Evolutionary conservation across 2,797 vertebrate genomes (phyloP), one percentile per base, ranked within the genome.

Genomic region (Nyctalus aviator): DNA sequence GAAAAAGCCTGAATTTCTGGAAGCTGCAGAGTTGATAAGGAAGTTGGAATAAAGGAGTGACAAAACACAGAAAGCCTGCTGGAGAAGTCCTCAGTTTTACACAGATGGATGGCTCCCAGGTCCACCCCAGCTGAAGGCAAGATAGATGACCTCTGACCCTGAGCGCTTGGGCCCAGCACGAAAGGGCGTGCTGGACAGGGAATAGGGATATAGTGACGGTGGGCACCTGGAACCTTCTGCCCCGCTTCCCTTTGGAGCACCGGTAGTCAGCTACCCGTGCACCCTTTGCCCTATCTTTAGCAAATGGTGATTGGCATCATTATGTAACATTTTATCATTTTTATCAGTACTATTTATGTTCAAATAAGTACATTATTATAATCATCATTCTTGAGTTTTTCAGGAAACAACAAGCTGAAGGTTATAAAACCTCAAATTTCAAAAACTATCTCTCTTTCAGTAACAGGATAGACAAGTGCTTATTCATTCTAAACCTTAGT

Each of bases 241-340:
- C 41, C n/a, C 3, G 23, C 5, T 81, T 27, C 32, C 59, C 59
- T 75, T 35, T 53, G 41, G 32, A 20, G 32, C 17, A 1, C 37
- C 11, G 10, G 55, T 21, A 66, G 18, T 57, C 41, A 13, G 72
- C 23, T 17, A 1, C 20, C 4, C 14, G 9, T n/a, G 17, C 57
- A n/a, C 18, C 20, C 7, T 85, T 37, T 5, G 7, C 17, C 21
- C 20, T 71, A 8, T n/a, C 75, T 55, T 57, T 78, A 44, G 92
- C 15, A 41, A 64, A 59, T 68, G 48, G 46, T 48, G 30, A 32
- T 41, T 62, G 68, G 23, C 55, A 18, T 53, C 5, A 15, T 76
- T 90, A 93, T 78, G 48, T 66, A 27, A 30, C 62, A 59, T 87
- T 89, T 84, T 73, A 46, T n/a, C 37, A 57, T 88, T 87, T 78